Conservation (phyloP, 2,113 vertebrate genomes). For the Chaenogobius annularis region DNA sequence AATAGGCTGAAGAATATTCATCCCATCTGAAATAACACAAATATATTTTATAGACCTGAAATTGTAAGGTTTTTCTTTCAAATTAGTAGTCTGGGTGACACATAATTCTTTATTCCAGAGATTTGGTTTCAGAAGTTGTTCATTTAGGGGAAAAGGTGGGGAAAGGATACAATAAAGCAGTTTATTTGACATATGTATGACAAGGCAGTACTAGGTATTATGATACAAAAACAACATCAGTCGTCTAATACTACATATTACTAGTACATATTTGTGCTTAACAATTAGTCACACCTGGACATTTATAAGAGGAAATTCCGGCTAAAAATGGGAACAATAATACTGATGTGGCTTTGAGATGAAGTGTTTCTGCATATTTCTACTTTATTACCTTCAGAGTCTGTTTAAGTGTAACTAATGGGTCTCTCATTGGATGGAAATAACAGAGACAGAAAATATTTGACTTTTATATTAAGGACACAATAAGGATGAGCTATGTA, state of each 20-base stretch:
- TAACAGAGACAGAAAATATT: background rate
- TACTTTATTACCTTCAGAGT: background rate
- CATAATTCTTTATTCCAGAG: background rate
- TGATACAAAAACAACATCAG: background rate
- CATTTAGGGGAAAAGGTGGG: background rate
- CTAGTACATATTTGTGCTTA: background rate
- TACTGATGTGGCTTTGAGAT: background rate
- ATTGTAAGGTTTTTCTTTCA: background rate
- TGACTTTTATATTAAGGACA: background rate
- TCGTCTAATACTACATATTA: background rate
- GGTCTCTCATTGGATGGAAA: background rate
- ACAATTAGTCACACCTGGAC: background rate
- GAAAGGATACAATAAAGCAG: background rate
- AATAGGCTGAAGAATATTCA: background rate
- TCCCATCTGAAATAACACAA: background rate
- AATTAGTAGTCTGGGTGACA: slow-evolving; percentile 1
- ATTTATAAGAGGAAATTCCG: background rate
- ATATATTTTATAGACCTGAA: background rate
- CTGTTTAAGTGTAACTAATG: background rate
- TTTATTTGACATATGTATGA: background rate
- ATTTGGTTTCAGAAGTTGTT: background rate
- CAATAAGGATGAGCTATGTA: background rate
- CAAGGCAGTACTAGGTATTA: background rate
- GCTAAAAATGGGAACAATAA: background rate
- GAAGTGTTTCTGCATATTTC: background rate